Evolutionary conservation across 2,888 invertebrate genomes (phyloP).

Genomic region (Periphyllus acericola): DNA sequence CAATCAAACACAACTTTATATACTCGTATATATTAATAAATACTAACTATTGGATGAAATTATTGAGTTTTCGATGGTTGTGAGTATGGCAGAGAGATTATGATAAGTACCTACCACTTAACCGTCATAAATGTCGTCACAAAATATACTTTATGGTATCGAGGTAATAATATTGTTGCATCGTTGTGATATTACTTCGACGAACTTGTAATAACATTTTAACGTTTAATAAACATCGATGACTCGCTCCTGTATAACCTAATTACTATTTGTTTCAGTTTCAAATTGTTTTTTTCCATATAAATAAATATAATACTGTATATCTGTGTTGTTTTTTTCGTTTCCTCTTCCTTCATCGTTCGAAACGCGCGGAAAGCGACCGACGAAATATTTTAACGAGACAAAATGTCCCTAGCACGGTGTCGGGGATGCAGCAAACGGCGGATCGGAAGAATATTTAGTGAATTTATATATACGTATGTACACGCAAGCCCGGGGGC

Average conservation of each 20-base stretch:
- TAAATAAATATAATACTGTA: too few relatives aligned
- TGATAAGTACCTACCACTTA: neutral
- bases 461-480: too few relatives aligned
- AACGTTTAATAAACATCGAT: neutral
- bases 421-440: neutral
- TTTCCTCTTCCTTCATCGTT: neutral
- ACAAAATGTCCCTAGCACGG: neutral
- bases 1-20: neutral
- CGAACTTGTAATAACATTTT: neutral
- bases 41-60: neutral
- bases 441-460: too few relatives aligned
- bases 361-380: neutral
- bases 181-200: neutral
- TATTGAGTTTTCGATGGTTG: neutral
- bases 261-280: neutral
- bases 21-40: neutral
- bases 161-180: neutral
- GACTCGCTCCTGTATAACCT: neutral
- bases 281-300: neutral
- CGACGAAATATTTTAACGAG: neutral
- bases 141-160: conserved; percentile 8
- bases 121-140: neutral
- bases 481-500: neutral
- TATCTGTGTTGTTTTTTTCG: neutral
- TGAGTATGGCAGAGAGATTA: neutral